phyloP scores from a whole-genome alignment of 2,113 vertebrate genomes.

The Abramis brama region DNA sequence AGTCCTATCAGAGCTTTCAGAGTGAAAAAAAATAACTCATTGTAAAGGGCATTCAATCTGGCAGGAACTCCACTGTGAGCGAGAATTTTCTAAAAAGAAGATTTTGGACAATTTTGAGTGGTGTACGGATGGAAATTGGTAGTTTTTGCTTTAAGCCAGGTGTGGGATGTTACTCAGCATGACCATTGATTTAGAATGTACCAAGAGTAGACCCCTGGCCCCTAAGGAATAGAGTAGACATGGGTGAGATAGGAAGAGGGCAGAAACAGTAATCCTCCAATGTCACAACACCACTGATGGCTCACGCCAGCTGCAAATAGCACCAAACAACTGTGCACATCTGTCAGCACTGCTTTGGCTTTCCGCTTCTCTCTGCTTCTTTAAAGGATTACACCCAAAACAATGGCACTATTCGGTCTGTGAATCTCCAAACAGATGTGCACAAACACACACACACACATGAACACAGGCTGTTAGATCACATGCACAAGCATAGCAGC shows the following conservation, averaged over 20 bases:
- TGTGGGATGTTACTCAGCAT: conserved; percentile 64
- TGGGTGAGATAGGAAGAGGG: conserved; percentile 58
- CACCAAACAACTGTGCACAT: conserved; percentile 75
- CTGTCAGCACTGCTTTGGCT: conserved; percentile 67
- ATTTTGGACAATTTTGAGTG: conserved; percentile 36
- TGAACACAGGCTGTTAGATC: background rate
- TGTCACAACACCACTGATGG: conserved; percentile 69
- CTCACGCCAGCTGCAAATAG: conserved; percentile 71
- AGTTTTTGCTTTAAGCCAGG: conserved; percentile 57
- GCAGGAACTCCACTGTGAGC: background rate
- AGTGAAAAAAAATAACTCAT: conserved; percentile 53
- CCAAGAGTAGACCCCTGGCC: conserved; percentile 67
- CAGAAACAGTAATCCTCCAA: conserved; percentile 65
- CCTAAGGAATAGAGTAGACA: conserved; percentile 66
- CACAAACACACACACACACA: conserved; percentile 31
- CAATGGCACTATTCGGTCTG: conserved; percentile 62
- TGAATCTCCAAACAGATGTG: conserved; percentile 30
- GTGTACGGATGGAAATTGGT: conserved; percentile 26
- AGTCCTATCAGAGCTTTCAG: conserved; percentile 63
- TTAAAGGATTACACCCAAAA: conserved; percentile 61
- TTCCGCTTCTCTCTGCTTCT: conserved; percentile 58
- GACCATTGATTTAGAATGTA: conserved; percentile 62
- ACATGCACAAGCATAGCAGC: conserved; percentile 29
- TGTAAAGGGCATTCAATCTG: conserved; percentile 27
- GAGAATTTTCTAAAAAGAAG: conserved; percentile 46